A percentile compares a stretch with the other conserved stretches of the same genome.
Evolutionary conservation across 1,140 invertebrate species (phyloP).

Genomic region (Lordiphosa clarofinis): DNA sequence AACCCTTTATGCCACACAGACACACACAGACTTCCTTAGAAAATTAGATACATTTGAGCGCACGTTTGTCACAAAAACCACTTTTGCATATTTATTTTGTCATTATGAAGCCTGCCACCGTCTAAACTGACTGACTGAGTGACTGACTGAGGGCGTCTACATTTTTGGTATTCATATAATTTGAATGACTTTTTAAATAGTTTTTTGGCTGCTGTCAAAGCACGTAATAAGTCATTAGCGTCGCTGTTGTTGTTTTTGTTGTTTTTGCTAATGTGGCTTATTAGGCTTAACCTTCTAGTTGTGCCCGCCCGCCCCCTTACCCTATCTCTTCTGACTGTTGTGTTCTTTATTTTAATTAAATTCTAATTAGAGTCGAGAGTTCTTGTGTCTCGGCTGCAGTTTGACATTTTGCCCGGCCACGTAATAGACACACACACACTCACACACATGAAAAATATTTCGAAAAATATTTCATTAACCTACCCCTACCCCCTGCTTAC

Average conservation of each 20-base stretch:
- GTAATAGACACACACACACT: constrained; percentile 60
- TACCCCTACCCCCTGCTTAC: constrained; percentile 3
- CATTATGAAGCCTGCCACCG: constrained; percentile 60
- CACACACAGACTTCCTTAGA: constrained; percentile 18
- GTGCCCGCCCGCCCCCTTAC: background rate
- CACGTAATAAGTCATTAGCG: constrained; percentile 76
- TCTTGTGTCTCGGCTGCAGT: constrained; percentile 40
- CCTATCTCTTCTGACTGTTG: background rate
- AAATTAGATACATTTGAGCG: constrained; percentile 64
- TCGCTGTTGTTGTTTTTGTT: constrained; percentile 36
- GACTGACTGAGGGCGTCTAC: background rate
- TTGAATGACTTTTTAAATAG: constrained; percentile 80
- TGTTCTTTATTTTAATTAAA: constrained; percentile 76
- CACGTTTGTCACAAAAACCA: constrained; percentile 70
- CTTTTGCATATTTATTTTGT: constrained; percentile 80
- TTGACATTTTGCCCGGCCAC: constrained; percentile 72
- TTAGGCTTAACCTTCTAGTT: constrained; percentile 53
- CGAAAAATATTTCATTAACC: constrained; percentile 75
- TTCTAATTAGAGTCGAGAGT: constrained; percentile 73
- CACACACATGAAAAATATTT: constrained; percentile 52
- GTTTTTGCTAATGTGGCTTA: constrained; percentile 73
- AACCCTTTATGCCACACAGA: constrained; percentile 52
- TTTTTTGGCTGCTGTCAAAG: constrained; percentile 35
- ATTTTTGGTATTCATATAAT: constrained; percentile 70
- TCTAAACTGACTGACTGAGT: constrained; percentile 1